These are phyloP conservation scores for Forbesichthys papilliferus DNA, from an alignment of 2,113 vertebrate genomes.

Conservation along the genomic window DNA sequence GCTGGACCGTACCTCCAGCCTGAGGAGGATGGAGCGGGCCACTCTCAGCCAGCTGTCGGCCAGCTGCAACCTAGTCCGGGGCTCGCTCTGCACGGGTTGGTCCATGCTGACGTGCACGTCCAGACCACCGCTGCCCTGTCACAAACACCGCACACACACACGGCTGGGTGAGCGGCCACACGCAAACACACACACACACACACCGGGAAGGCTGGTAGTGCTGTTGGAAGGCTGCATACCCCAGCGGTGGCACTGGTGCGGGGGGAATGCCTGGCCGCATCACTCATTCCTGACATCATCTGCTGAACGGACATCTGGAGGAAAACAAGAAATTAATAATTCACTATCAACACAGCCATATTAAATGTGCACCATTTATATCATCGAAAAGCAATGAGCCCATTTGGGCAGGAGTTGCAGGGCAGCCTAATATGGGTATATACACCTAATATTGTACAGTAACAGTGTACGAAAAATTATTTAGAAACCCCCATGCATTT, in stretches of 20 bases:
- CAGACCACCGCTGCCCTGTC: constrained; percentile 75
- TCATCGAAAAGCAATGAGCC: too few relatives aligned
- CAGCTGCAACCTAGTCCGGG: constrained; percentile 82
- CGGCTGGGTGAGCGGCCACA: too few relatives aligned
- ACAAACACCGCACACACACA: neutral
- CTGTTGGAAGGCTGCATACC: constrained; percentile 36
- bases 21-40: constrained; percentile 75
- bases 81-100: constrained; percentile 78
- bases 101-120: constrained; percentile 86
- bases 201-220: neutral
- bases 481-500: too few relatives aligned
- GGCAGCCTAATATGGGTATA: too few relatives aligned
- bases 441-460: too few relatives aligned
- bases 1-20: constrained; percentile 77
- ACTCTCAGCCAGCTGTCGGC: constrained; percentile 85
- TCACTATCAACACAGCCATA: constrained; percentile 12
- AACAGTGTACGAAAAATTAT: too few relatives aligned
- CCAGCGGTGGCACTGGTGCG: constrained; percentile 65
- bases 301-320: constrained; percentile 73
- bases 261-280: constrained; percentile 58
- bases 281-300: constrained; percentile 75
- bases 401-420: too few relatives aligned
- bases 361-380: neutral
- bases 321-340: constrained; percentile 29
- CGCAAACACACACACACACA: neutral